Evolutionary conservation across 2,888 invertebrate genomes (phyloP).

Genomic region (Thysanoteuthis rhombus): DNA sequence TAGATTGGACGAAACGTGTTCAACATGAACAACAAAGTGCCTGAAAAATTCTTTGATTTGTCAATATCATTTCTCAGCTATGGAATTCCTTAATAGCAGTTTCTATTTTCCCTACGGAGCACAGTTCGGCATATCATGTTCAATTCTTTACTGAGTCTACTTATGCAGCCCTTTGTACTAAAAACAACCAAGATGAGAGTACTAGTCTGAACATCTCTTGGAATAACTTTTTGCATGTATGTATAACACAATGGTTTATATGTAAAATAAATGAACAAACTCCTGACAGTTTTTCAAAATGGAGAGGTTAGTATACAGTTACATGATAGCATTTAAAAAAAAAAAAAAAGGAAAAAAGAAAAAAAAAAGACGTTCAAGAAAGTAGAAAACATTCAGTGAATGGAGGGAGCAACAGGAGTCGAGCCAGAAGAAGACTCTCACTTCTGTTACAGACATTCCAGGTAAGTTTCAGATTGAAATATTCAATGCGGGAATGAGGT

Average conservation of each 20-base stretch:
- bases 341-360: too few relatives aligned
- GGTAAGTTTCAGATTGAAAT: background rate
- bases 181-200: background rate
- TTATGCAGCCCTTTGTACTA: background rate
- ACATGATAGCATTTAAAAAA: background rate
- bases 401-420: background rate
- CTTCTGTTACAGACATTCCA: conserved; percentile 12
- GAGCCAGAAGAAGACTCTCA: conserved; percentile 12
- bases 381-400: background rate
- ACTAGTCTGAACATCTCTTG: background rate
- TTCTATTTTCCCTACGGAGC: background rate
- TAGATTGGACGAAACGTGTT: too few relatives aligned
- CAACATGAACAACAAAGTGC: too few relatives aligned
- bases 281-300: conserved; percentile 12
- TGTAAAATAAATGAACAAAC: background rate
- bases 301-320: conserved; percentile 12
- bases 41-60: too few relatives aligned
- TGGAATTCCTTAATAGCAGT: background rate
- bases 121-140: background rate
- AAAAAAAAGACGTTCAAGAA: background rate
- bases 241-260: background rate
- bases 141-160: background rate
- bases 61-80: background rate
- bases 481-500: conserved; percentile 1
- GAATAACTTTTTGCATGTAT: background rate